Percentiles rank a stretch among this genome's conserved stretches.
These are phyloP conservation scores for Zaprionus davidi DNA, from an alignment of 1,140 invertebrate genomes.

Conservation along the genomic window DNA sequence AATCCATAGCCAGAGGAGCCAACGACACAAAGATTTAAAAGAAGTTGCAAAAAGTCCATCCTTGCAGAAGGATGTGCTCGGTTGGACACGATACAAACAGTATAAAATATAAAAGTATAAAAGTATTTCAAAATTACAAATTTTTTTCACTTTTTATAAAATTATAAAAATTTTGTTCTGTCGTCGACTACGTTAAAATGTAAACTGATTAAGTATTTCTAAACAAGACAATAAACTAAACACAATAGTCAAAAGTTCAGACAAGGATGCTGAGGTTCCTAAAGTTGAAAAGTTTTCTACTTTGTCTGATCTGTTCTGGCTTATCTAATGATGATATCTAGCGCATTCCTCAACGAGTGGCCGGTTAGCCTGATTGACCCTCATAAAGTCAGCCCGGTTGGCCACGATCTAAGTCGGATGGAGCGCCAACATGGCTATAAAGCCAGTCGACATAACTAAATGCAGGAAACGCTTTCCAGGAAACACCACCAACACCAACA, in stretches of 20 bases:
- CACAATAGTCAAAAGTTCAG: neutral
- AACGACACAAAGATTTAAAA: constrained; percentile 41
- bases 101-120: no score
- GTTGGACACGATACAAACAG: neutral
- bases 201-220: neutral
- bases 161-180: neutral
- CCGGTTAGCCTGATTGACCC: constrained; percentile 70
- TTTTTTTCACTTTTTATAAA: neutral
- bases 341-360: constrained; percentile 28
- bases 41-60: constrained; percentile 21
- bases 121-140: neutral
- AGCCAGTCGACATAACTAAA: constrained; percentile 52
- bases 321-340: constrained; percentile 10
- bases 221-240: neutral
- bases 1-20: constrained; percentile 53
- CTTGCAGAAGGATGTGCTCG: neutral
- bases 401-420: constrained; percentile 68
- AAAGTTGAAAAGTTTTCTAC: no score
- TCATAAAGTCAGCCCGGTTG: constrained; percentile 71
- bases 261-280: neutral
- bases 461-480: constrained; percentile 81
- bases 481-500: constrained; percentile 58
- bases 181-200: neutral
- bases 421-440: constrained; percentile 68
- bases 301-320: constrained; percentile 6